Evolutionary conservation across 2,113 vertebrate species (phyloP).

Genomic region (Albula glossodonta): DNA sequence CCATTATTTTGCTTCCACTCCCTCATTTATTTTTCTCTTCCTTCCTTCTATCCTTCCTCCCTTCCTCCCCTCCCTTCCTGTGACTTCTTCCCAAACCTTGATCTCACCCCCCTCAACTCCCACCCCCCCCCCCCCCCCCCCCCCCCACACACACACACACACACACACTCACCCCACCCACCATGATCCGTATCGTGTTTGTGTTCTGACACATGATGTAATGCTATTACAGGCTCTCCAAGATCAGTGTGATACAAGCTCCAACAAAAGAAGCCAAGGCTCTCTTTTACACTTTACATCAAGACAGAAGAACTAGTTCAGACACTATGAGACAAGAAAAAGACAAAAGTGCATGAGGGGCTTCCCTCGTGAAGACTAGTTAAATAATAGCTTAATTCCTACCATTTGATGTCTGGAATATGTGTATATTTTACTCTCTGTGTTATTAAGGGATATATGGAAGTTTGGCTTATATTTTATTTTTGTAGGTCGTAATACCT

Average conservation of each 20-base stretch:
- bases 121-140: constrained; percentile 18
- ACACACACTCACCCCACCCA: neutral
- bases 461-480: neutral
- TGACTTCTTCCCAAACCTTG: constrained; percentile 10
- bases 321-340: constrained; percentile 44
- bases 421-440: neutral
- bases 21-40: constrained; percentile 34
- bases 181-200: constrained; percentile 39
- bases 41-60: constrained; percentile 38
- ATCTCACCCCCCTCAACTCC: constrained; percentile 37
- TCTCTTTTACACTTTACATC: constrained; percentile 66
- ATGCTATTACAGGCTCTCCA: constrained; percentile 61
- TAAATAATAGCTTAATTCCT: neutral
- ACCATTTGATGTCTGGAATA: neutral
- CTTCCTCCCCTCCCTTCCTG: constrained; percentile 44
- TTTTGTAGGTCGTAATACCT: neutral
- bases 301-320: constrained; percentile 67
- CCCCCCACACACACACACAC: constrained; percentile 28
- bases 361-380: neutral
- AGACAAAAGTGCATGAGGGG: neutral
- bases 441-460: neutral
- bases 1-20: constrained; percentile 39
- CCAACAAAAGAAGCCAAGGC: constrained; percentile 66
- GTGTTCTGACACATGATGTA: constrained; percentile 65
- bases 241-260: constrained; percentile 64